Percentiles rank a stretch among this genome's conserved stretches.
These are phyloP conservation scores for Mantis religiosa DNA, from an alignment of 2,888 invertebrate species.

Conservation along the genomic window DNA sequence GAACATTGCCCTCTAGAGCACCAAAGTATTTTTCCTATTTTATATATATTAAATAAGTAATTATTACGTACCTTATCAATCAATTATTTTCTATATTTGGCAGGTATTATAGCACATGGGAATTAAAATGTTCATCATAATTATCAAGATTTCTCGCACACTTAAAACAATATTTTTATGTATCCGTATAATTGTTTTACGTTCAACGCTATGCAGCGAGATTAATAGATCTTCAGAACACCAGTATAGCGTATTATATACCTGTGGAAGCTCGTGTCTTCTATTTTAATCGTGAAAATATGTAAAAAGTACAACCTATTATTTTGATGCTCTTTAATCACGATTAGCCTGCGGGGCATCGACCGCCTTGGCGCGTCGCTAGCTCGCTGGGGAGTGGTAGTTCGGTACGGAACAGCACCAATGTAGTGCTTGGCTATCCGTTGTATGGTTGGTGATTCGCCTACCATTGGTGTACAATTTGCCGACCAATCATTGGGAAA, in stretches of 20 bases:
- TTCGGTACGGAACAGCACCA: constrained; percentile 32
- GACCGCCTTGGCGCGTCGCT: constrained; percentile 30
- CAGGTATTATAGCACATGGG: no score
- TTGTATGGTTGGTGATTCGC: constrained; percentile 47
- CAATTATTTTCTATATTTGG: no score
- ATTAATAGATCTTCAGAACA: background rate
- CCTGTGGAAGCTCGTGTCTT: background rate
- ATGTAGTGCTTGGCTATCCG: constrained; percentile 27
- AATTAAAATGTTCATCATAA: no score
- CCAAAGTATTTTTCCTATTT: no score
- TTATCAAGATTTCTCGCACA: no score
- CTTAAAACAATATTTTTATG: no score
- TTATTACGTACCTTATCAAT: no score
- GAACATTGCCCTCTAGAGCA: no score
- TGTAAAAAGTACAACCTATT: background rate
- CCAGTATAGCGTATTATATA: background rate
- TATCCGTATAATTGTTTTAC: no score
- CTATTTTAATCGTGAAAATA: background rate
- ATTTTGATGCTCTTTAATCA: background rate
- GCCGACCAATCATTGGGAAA: constrained; percentile 87
- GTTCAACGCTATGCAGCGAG: background rate
- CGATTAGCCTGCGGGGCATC: constrained; percentile 23
- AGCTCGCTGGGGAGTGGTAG: constrained; percentile 58
- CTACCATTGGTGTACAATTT: constrained; percentile 81
- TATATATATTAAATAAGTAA: no score